Evolutionary conservation across 2,888 invertebrate species (phyloP).

Genomic region (Limnephilus auricula): DNA sequence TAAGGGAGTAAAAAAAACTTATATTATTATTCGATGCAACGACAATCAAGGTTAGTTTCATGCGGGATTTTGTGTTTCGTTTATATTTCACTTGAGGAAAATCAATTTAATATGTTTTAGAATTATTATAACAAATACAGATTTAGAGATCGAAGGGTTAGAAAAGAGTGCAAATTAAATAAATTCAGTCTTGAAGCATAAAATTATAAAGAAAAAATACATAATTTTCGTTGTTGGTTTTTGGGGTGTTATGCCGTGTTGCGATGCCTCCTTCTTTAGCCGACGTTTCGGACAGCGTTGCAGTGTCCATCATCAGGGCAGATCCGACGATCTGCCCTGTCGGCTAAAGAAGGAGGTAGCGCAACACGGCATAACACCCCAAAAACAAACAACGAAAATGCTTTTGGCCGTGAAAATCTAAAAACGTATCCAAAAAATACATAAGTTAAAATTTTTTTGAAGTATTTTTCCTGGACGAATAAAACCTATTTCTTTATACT

Average conservation of each 20-base stretch:
- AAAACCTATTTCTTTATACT: neutral
- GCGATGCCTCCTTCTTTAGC: too few relatives aligned
- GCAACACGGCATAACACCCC: too few relatives aligned
- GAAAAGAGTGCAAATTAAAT: neutral
- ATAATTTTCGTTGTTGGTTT: too few relatives aligned
- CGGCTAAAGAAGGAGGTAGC: too few relatives aligned
- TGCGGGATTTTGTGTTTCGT: conserved; percentile 48
- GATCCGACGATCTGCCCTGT: too few relatives aligned
- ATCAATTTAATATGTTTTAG: conserved; percentile 35
- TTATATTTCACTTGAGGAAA: conserved; percentile 42
- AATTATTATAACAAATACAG: conserved; percentile 30
- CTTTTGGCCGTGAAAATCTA: too few relatives aligned
- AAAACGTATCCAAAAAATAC: too few relatives aligned
- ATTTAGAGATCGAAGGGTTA: neutral
- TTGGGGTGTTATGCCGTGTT: too few relatives aligned
- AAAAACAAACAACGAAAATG: too few relatives aligned
- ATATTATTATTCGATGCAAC: conserved; percentile 16
- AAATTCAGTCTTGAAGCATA: neutral
- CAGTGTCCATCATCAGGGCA: too few relatives aligned
- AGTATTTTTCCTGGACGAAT: neutral
- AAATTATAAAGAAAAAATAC: neutral
- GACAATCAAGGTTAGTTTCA: conserved; percentile 28
- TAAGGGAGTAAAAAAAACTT: conserved; percentile 13
- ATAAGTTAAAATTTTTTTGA: too few relatives aligned
- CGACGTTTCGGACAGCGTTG: too few relatives aligned